Evolutionary conservation across 2,113 vertebrate genomes (phyloP).

Genomic region (Nerophis lumbriciformis): DNA sequence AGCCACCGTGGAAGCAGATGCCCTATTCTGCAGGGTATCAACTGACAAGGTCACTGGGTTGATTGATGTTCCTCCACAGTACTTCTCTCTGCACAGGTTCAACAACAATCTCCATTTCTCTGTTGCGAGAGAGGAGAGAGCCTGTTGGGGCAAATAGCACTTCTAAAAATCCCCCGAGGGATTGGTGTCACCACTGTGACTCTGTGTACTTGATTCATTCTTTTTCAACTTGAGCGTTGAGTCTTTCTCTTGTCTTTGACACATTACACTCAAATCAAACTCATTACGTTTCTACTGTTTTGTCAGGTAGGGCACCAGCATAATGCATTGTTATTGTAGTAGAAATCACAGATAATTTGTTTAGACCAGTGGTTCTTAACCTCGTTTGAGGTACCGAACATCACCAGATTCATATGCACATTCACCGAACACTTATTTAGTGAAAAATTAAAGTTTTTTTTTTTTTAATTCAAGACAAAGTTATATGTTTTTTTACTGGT

Average conservation of each 20-base stretch:
- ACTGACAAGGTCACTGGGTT: slow-evolving; percentile 63
- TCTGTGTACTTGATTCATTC: background rate
- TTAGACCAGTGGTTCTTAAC: no score
- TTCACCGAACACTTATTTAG: no score
- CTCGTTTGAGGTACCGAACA: no score
- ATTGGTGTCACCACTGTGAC: slow-evolving; percentile 25
- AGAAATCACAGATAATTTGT: no score
- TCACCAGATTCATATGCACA: no score
- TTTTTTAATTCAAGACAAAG: no score
- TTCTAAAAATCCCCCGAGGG: slow-evolving; percentile 26
- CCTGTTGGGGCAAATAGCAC: slow-evolving; percentile 33
- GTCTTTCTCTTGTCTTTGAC: background rate
- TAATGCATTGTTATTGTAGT: no score
- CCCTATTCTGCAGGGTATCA: slow-evolving; percentile 51
- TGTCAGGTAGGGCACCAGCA: no score
- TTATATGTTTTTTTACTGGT: no score
- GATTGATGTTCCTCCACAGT: slow-evolving; percentile 62
- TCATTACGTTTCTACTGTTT: no score
- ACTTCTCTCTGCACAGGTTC: slow-evolving; percentile 50
- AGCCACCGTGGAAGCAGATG: slow-evolving; percentile 47
- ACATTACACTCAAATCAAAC: no score
- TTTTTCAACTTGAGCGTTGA: background rate
- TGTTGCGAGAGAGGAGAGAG: slow-evolving; percentile 30
- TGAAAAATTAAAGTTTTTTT: no score
- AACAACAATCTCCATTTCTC: slow-evolving; percentile 57